Conservation (phyloP, 2,888 invertebrate genomes). For the Trichopoda pennipes region DNA sequence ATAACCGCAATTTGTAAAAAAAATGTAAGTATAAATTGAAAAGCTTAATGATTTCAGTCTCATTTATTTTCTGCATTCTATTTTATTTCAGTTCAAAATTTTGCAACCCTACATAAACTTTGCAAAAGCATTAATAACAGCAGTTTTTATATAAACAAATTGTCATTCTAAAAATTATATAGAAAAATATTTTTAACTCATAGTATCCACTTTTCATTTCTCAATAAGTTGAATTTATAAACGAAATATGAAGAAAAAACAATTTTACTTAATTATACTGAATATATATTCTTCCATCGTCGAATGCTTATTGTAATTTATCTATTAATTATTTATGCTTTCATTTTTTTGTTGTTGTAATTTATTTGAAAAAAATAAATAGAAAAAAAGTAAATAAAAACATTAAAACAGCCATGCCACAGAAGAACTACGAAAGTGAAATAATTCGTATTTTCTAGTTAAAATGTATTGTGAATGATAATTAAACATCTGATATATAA, state of each 20-base stretch:
- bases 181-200: background rate
- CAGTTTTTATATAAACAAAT: constrained; percentile 21
- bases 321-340: constrained; percentile 19
- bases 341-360: background rate
- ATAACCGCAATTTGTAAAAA: constrained; percentile 41
- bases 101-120: constrained; percentile 4
- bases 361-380: too few species aligned
- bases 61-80: background rate
- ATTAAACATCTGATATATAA: too few species aligned
- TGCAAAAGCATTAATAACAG: background rate
- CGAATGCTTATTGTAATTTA: constrained; percentile 17
- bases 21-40: constrained; percentile 49
- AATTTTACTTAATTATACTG: background rate
- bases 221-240: constrained; percentile 27
- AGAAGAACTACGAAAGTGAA: too few species aligned
- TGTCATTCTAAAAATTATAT: constrained; percentile 5
- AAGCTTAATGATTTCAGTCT: background rate
- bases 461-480: too few species aligned
- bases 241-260: constrained; percentile 1
- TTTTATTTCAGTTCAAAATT: constrained; percentile 21
- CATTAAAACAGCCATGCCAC: too few species aligned
- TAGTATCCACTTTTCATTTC: background rate
- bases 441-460: too few species aligned
- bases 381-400: too few species aligned
- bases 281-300: constrained; percentile 10